Conservation (phyloP, 2,113 vertebrate genomes). For the Morone saxatilis region DNA sequence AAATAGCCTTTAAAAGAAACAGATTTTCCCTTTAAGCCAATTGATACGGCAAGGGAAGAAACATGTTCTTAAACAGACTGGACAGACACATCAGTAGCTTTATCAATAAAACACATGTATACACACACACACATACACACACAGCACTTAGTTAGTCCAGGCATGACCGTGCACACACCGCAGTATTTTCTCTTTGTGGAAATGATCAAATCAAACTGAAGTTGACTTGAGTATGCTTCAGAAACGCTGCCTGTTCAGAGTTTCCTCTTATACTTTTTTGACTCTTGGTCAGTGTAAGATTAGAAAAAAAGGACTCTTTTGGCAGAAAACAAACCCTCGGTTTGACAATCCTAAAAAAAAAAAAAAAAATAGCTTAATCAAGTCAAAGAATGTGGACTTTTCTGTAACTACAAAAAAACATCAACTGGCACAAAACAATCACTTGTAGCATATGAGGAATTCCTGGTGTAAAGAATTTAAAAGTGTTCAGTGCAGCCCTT, state of each 20-base stretch:
- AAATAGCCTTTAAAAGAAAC: conserved; percentile 22
- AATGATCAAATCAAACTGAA: conserved; percentile 47
- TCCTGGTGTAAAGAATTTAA: conserved; percentile 38
- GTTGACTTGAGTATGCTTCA: conserved; percentile 29
- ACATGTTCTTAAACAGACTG: conserved; percentile 27
- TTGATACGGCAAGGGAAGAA: conserved; percentile 21
- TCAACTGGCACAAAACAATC: conserved; percentile 24
- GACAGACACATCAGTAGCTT: conserved; percentile 78
- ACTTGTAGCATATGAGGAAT: conserved; percentile 36
- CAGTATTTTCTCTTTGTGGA: conserved; percentile 44
- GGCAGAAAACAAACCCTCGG: conserved; percentile 4
- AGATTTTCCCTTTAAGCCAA: conserved; percentile 39
- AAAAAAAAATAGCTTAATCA: conserved; percentile 28
- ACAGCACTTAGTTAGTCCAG: conserved; percentile 8
- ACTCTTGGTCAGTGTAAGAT: conserved; percentile 10
- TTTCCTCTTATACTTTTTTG: conserved; percentile 28
- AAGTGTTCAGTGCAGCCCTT: conserved; percentile 79
- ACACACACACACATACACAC: conserved; percentile 1
- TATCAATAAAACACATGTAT: conserved; percentile 37
- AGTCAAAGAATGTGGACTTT: conserved; percentile 21
- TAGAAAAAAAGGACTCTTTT: not conserved
- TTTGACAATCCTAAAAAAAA: conserved; percentile 10
- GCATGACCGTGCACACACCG: conserved; percentile 20
- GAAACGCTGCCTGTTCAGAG: not conserved
- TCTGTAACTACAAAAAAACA: conserved; percentile 33